phyloP scores from a whole-genome alignment of 1,140 invertebrate genomes.

The Coptotermes formosanus region DNA sequence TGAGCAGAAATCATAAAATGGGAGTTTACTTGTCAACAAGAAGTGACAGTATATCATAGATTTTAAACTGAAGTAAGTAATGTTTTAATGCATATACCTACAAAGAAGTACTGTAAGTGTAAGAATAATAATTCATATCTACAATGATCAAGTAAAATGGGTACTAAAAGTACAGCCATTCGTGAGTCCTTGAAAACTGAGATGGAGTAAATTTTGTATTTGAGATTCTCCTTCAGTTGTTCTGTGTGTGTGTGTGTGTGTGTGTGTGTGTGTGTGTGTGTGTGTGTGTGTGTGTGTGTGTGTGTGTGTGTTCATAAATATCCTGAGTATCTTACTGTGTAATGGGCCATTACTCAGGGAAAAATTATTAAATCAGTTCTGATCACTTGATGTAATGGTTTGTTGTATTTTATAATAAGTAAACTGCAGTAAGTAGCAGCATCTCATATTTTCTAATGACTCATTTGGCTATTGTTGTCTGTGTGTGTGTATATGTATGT shows the following conservation, averaged over 20 bases:
- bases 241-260: no score
- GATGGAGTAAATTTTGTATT: no score
- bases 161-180: background rate
- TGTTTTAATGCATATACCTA: background rate
- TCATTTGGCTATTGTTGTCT: background rate
- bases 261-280: no score
- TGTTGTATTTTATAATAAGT: no score
- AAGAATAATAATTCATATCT: slow-evolving; percentile 6
- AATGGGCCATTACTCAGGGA: no score
- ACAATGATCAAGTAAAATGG: background rate
- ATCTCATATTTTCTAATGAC: background rate
- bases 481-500: background rate
- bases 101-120: background rate
- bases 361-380: no score
- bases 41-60: background rate
- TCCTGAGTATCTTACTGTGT: no score
- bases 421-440: background rate
- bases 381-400: no score
- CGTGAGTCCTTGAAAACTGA: background rate
- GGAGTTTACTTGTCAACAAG: background rate
- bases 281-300: no score
- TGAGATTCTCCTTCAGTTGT: no score
- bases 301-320: no score
- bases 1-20: background rate
- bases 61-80: background rate